Base-by-base conservation (phyloP, 2,113 vertebrate species). In the Motacilla alba region DNA sequence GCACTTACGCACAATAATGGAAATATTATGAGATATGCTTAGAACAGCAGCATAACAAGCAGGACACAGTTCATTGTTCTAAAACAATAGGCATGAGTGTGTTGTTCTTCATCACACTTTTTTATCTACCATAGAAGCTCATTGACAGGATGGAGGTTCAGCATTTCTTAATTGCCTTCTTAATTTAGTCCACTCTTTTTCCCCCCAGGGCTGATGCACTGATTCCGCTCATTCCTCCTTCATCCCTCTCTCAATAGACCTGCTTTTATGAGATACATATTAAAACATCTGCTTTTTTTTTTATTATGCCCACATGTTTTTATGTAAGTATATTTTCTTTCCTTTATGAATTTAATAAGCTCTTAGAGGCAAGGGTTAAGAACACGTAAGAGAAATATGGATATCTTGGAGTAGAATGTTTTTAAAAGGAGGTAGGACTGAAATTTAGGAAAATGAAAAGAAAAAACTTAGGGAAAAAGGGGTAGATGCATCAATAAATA, bases 161-260 rank as follows among this genome's bases (percentile, higher is more conserved):
- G 83, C 74, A 88, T 92, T 97, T 80, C 73, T 96, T 97, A 97
- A 96, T 95, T 97, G 91, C 77, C 73, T 97, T 97, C 95, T 95
- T 73, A 96, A 88, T 95, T 94, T 95, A 79, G 76, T 95, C 93
- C 68, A 76, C 88, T 90, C 93, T 83, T 93, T 68, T 52, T 23
- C 39, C 44, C 86, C 56, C 22, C 47, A 86, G 79, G 92, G 92
- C 49, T 88, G 68, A 78, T 64, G 70, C 14, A 75, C 52, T 60
- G 56, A 93, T 83, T 96, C 52, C 31, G 28, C 60, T 83, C 35
- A 50, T 76, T 94, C 64, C 15, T 75, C 43, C 28, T 76, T 90
- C 91, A 68, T 47, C 35, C 30, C 16, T 5, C 21, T 60, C 90
- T 89, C 85, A 74, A 49, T 52, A 90, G 72, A 89, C 15, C 46